These are phyloP conservation scores for Ephydatia muelleri DNA, from an alignment of 37 sponge, comb jelly and placozoan species.

Conservation along the genomic window DNA sequence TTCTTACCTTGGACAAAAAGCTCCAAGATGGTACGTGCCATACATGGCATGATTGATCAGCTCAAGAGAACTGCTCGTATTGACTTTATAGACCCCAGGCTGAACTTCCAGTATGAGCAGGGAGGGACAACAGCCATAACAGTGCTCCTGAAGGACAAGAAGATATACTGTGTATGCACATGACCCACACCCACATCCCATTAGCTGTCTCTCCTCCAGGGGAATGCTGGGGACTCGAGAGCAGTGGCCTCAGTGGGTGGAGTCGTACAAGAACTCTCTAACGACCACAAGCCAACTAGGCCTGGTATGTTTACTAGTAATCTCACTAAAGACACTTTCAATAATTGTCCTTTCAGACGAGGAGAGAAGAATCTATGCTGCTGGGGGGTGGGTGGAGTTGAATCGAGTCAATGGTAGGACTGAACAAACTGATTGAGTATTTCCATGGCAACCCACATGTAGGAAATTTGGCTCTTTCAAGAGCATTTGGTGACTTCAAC, in stretches of 20 bases:
- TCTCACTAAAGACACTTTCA: not conserved
- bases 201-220: slow-evolving; percentile 29
- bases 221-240: slow-evolving; percentile 89
- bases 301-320: slow-evolving; percentile 42
- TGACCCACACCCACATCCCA: not conserved
- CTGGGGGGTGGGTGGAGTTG: slow-evolving; percentile 92
- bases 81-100: slow-evolving; percentile 4
- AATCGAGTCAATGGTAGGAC: slow-evolving; percentile 90
- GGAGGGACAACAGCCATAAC: slow-evolving; percentile 86
- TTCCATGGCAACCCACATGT: not conserved
- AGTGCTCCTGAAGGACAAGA: slow-evolving; percentile 66
- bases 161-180: slow-evolving; percentile 77
- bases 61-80: not conserved
- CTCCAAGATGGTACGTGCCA: slow-evolving; percentile 34
- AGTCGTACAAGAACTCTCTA: slow-evolving; percentile 66
- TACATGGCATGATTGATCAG: not conserved
- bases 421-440: not conserved
- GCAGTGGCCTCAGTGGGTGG: slow-evolving; percentile 79
- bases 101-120: slow-evolving; percentile 34
- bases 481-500: slow-evolving; percentile 92
- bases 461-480: slow-evolving; percentile 89
- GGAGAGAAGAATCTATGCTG: slow-evolving; percentile 67
- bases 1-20: slow-evolving; percentile 48
- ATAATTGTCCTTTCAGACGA: slow-evolving; percentile 45
- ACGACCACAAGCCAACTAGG: slow-evolving; percentile 89